Conservation (phyloP, 92 coral and sea anemone species). For the Galaxea fascicularis region DNA sequence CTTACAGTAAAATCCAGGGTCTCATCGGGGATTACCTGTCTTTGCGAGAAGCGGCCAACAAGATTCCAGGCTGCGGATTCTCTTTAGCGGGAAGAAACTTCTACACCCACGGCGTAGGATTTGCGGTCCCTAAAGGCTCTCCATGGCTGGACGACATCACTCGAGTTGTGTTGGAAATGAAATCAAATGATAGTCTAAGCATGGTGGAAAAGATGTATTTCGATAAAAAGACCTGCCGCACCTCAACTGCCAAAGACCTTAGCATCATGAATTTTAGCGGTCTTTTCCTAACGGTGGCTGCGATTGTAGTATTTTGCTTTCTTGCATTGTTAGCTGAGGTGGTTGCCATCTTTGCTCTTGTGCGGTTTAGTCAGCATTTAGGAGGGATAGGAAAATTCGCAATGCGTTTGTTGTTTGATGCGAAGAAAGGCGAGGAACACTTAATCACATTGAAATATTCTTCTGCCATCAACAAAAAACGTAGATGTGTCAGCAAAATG, state of each 20-base stretch:
- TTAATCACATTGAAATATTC: slow-evolving; percentile 17
- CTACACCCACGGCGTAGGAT: slow-evolving; percentile 66
- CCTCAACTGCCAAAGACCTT: slow-evolving; percentile 28
- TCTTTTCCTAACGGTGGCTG: slow-evolving; percentile 57
- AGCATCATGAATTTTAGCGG: slow-evolving; percentile 69
- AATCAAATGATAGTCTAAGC: slow-evolving; percentile 66
- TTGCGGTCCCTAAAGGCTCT: slow-evolving; percentile 68
- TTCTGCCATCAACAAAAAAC: neutral
- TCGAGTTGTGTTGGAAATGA: slow-evolving; percentile 57
- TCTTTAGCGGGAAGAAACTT: slow-evolving; percentile 63
- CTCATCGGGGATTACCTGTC: slow-evolving; percentile 80
- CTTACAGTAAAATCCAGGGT: slow-evolving; percentile 74
- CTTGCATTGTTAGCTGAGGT: slow-evolving; percentile 58
- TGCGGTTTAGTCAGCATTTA: slow-evolving; percentile 32
- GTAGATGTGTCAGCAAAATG: slow-evolving; percentile 5
- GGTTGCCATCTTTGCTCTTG: slow-evolving; percentile 19
- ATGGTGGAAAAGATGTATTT: slow-evolving; percentile 51
- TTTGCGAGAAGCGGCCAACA: slow-evolving; percentile 51
- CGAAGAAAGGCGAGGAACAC: slow-evolving; percentile 45
- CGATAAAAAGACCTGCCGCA: slow-evolving; percentile 35
- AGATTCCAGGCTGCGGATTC: slow-evolving; percentile 48
- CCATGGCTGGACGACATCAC: slow-evolving; percentile 77
- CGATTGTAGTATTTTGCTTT: slow-evolving; percentile 60
- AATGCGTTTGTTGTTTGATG: slow-evolving; percentile 42
- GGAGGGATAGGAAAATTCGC: slow-evolving; percentile 44